Conservation (phyloP, 2,113 vertebrate species). For the Progne subis region DNA sequence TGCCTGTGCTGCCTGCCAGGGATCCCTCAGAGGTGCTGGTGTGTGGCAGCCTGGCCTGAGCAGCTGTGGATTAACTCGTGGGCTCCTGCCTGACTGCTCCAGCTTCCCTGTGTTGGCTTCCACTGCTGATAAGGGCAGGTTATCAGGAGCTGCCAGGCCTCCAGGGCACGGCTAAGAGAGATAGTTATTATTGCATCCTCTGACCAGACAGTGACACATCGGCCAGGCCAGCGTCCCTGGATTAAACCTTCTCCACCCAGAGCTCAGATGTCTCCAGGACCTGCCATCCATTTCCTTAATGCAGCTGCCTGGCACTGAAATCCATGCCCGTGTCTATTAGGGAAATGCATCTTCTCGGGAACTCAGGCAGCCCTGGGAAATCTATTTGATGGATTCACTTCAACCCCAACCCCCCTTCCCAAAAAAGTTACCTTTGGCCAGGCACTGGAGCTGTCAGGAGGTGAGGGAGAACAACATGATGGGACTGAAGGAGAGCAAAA, state of each 20-base stretch:
- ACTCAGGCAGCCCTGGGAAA: slow-evolving; percentile 3
- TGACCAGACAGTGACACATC: not conserved
- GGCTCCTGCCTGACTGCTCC: not conserved
- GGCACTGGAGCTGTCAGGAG: not conserved
- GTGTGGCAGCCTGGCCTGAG: not conserved
- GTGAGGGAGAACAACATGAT: not conserved
- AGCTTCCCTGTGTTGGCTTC: not conserved
- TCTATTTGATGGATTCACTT: slow-evolving; percentile 19
- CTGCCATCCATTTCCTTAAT: slow-evolving; percentile 55
- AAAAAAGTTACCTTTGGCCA: not conserved
- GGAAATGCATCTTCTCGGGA: slow-evolving; percentile 31
- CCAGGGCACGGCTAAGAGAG: not conserved
- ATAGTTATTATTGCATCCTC: not conserved
- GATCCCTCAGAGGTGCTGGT: not conserved
- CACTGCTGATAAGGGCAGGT: not conserved
- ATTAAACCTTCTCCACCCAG: not conserved
- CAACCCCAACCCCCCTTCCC: not conserved
- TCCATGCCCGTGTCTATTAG: slow-evolving; percentile 10
- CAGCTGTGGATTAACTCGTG: rapidly evolving
- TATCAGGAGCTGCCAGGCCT: not conserved
- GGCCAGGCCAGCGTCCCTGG: not conserved
- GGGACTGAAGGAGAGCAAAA: not conserved
- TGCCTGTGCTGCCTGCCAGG: not conserved
- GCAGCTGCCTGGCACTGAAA: slow-evolving; percentile 29
- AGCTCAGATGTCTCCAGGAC: slow-evolving; percentile 16